Evolutionary conservation across 2,888 invertebrate species (phyloP), one percentile per base, ranked within the genome.

Genomic region (Polydrusus pterygomalis): DNA sequence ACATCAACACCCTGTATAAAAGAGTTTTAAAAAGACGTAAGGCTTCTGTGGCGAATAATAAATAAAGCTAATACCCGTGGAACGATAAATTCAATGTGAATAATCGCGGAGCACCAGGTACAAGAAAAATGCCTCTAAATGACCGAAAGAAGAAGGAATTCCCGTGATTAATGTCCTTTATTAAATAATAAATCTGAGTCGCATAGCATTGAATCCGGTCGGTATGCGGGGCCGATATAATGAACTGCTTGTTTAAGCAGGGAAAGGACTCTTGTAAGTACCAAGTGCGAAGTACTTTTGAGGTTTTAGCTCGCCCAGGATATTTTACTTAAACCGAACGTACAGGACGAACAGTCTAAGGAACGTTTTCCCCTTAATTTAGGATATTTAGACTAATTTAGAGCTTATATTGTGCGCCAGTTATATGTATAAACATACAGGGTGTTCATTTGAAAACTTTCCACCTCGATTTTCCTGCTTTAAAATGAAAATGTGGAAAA

Each of bases 161-260:
- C 70, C 38, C 70, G 65, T 75, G 75, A 75, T 75, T 65, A 75
- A 75, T 75, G 70, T 60, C 70, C 75, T 67, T 75, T 75, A 75
- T 75, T 75, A 75, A 75, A 75, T 75, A 56, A 75, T 75, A 75
- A 75, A 75, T 70, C 75, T 75, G 70, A 43, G 45, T 74, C 69
- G 18, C 38, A 10, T 25, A 45, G 58, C 45, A 51, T 45, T 64
- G 62, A 34, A 43, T 62, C 68, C 38, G 73, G 62, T 49, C 54
- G 67, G 60, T 62, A 64, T 56, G 74, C 64, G 56, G 56, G 64
- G 40, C 45, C 54, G 56, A 65, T 43, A 65, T 72, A 72, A 72
- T 38, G 64, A 56, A 38, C 63, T 67, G 49, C 54, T 38, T 49
- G 54, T 67, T 67, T 67, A 43, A 63, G 15, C 34, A n/a, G 34